Base-by-base conservation (phyloP, 2,888 invertebrate species). In the Mycalesis mineus region DNA sequence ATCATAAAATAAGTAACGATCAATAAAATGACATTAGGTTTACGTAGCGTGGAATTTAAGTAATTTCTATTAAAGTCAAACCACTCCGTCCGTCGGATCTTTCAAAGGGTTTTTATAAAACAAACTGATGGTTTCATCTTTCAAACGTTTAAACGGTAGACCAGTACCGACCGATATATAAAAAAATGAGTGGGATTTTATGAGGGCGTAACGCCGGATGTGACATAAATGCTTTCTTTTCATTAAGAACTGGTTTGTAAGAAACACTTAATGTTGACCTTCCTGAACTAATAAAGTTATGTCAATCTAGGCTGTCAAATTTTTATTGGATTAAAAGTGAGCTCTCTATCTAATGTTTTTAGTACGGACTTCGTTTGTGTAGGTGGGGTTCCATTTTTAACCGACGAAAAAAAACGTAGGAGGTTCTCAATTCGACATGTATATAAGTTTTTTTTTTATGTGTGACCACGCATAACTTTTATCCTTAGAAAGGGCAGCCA, bases 111-210 rank as follows among this genome's bases (percentile, higher is more conserved):
- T 53, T 7, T 66, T 65, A 52, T 49, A 70, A 69, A 70, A 58
- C 39, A 28, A 70, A 68, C 68, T 74, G 78, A 78, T 77, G 77
- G 73, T 62, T 57, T 72, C 73, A 76, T 82, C 80, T 79, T 75
- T 82, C 76, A 80, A 66, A 70, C 73, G 66, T 77, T 82, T 75
- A 80, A 84, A 73, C 74, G 71, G 71, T 70, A 65, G 60, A 65
- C 65, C 68, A 64, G 71, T 73, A 73, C 72, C 61, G 69, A 67
- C 22, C 51, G 63, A 42, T 52, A 15, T 22, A 52, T 28, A 66
- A 74, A 73, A 22, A 77, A 73, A 69, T 72, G 76, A 74, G 77
- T 80, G 75, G 77, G 77, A 67, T 77, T 76, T 75, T 76, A 78
- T 72, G 76, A 68, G 71, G 78, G 77, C 76, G 77, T 74, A 63